A percentile compares a stretch with the other conserved stretches of the same genome.
Evolutionary conservation across 2,113 vertebrate species (phyloP).

Genomic region (Todiramphus chloris): DNA sequence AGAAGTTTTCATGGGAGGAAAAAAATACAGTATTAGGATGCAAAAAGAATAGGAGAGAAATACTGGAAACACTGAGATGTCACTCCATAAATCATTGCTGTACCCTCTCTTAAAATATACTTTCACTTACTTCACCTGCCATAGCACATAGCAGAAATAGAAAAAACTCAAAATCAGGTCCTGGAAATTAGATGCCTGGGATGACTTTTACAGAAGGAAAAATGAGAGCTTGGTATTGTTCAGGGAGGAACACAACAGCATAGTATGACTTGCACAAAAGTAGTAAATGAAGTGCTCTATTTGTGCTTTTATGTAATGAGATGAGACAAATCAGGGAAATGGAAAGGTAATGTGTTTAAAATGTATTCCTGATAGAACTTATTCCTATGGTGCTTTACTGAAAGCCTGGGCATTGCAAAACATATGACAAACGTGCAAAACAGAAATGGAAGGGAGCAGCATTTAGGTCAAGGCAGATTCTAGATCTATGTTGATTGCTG

Average conservation of each 20-base stretch:
- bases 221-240: background rate
- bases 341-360: background rate
- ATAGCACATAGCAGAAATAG: background rate
- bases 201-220: background rate
- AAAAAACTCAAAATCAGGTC: background rate
- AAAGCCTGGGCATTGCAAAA: background rate
- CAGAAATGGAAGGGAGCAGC: background rate
- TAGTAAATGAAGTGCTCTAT: background rate
- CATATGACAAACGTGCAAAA: accelerated
- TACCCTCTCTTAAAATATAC: background rate
- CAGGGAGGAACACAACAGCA: background rate
- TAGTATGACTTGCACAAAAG: background rate
- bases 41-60: background rate
- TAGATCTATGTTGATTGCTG: background rate
- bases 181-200: background rate
- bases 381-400: background rate
- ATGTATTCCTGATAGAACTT: background rate
- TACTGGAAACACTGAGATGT: background rate
- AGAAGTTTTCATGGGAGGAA: background rate
- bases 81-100: background rate
- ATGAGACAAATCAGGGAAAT: background rate
- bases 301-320: background rate
- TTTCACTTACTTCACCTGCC: background rate
- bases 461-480: background rate
- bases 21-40: background rate